Percentiles rank a stretch among this genome's conserved stretches.
These are phyloP conservation scores for Archivesica marissinica DNA, from an alignment of 1,140 invertebrate species.

Conservation along the genomic window DNA sequence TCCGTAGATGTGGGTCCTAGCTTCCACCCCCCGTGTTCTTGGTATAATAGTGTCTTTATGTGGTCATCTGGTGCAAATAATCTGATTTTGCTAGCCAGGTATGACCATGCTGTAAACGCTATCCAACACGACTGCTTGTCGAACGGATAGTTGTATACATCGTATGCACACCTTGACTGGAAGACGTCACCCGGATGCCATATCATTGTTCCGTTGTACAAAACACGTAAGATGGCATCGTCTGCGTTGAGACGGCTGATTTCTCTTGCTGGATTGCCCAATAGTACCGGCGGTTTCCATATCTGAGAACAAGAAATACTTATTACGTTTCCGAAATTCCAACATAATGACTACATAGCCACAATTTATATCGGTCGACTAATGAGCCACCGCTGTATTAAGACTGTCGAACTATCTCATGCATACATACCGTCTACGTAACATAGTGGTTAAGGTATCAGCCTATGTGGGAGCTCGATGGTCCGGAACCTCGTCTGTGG, in stretches of 20 bases:
- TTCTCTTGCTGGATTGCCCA: conserved; percentile 32
- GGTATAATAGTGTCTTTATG: conserved; percentile 11
- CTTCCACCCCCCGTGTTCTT: conserved; percentile 42
- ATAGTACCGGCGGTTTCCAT: conserved; percentile 15
- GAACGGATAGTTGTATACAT: conserved; percentile 42
- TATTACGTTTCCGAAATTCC: no score
- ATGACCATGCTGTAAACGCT: conserved; percentile 27
- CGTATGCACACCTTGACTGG: conserved; percentile 6
- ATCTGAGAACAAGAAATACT: conserved; percentile 16
- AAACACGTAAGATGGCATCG: background rate
- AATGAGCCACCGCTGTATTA: no score
- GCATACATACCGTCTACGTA: no score
- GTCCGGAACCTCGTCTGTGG: no score
- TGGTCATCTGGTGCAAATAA: background rate
- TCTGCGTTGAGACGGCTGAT: conserved; percentile 19
- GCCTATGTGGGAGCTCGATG: no score
- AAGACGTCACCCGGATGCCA: conserved; percentile 55
- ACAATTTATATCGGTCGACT: no score
- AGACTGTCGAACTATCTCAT: no score
- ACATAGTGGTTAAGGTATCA: no score
- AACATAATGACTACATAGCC: no score
- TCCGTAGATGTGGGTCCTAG: background rate
- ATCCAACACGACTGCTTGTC: conserved; percentile 28
- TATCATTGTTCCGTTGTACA: conserved; percentile 33
- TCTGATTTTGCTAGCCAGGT: background rate